These are phyloP conservation scores for Neogobius melanostomus DNA, from an alignment of 2,113 vertebrate genomes.

Conservation along the genomic window DNA sequence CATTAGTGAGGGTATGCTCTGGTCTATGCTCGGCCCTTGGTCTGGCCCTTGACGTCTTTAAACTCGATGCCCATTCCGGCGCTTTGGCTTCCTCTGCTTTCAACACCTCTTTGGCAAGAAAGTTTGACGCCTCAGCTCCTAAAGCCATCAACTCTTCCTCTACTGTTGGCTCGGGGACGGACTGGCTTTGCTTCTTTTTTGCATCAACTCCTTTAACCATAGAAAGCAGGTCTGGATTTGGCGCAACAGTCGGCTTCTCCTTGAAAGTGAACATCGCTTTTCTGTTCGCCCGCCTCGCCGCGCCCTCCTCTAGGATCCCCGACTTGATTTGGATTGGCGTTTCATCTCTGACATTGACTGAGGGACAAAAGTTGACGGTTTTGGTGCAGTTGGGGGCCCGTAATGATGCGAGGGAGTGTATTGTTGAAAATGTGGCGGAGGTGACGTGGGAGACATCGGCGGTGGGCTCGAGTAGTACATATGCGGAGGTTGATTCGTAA, in stretches of 20 bases:
- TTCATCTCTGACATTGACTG: conserved; percentile 48
- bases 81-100: conserved; percentile 50
- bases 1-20: conserved; percentile 86
- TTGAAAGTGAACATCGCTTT: conserved; percentile 98
- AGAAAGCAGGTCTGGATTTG: conserved; percentile 92
- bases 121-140: conserved; percentile 95
- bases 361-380: conserved; percentile 66
- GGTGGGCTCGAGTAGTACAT: conserved; percentile 79
- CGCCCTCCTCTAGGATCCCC: conserved; percentile 86
- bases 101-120: conserved; percentile 75
- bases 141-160: conserved; percentile 92
- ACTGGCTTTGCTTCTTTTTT: conserved; percentile 82
- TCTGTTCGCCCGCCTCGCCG: conserved; percentile 71
- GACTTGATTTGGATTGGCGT: conserved; percentile 75
- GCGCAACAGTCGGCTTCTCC: conserved; percentile 89
- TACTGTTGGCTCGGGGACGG: conserved; percentile 71
- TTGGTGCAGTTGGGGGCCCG: conserved; percentile 68
- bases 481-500: conserved; percentile 62
- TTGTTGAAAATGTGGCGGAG: conserved; percentile 68
- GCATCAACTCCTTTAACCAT: conserved; percentile 89
- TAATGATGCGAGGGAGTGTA: conserved; percentile 77
- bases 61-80: conserved; percentile 90
- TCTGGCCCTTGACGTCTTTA: conserved; percentile 87
- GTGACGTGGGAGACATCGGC: conserved; percentile 65
- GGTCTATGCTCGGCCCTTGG: conserved; percentile 80